These are phyloP conservation scores for Melanotus villosus DNA, from an alignment of 2,888 invertebrate species.

Conservation along the genomic window DNA sequence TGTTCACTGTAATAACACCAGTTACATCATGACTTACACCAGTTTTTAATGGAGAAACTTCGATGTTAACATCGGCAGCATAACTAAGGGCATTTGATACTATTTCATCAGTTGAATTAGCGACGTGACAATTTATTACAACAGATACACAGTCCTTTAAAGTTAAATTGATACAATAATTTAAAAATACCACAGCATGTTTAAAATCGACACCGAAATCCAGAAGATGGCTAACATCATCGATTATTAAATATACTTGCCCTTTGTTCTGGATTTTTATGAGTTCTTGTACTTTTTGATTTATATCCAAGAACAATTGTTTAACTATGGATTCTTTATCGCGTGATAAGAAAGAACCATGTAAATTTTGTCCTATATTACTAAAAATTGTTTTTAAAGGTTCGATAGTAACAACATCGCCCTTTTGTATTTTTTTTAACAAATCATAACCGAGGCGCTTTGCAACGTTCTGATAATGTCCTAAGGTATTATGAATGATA, in stretches of 20 bases:
- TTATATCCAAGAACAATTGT: conserved; percentile 67
- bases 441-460: conserved; percentile 82
- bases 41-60: conserved; percentile 78
- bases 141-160: conserved; percentile 67
- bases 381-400: conserved; percentile 69
- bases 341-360: conserved; percentile 48
- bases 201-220: conserved; percentile 74
- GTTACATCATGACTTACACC: conserved; percentile 82
- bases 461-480: conserved; percentile 82
- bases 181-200: conserved; percentile 71
- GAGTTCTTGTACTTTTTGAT: conserved; percentile 65
- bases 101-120: conserved; percentile 72
- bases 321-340: conserved; percentile 65
- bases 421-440: conserved; percentile 68
- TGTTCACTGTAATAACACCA: conserved; percentile 75
- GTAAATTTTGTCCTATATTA: conserved; percentile 59
- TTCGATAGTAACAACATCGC: conserved; percentile 71
- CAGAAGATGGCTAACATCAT: conserved; percentile 81
- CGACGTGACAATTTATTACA: conserved; percentile 74
- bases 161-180: conserved; percentile 67
- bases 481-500: conserved; percentile 79
- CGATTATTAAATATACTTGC: conserved; percentile 73
- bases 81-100: conserved; percentile 76
- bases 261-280: conserved; percentile 49
- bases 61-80: conserved; percentile 75